Evolutionary conservation across 2,113 vertebrate species (phyloP).

Genomic region (Pampusana beccarii): DNA sequence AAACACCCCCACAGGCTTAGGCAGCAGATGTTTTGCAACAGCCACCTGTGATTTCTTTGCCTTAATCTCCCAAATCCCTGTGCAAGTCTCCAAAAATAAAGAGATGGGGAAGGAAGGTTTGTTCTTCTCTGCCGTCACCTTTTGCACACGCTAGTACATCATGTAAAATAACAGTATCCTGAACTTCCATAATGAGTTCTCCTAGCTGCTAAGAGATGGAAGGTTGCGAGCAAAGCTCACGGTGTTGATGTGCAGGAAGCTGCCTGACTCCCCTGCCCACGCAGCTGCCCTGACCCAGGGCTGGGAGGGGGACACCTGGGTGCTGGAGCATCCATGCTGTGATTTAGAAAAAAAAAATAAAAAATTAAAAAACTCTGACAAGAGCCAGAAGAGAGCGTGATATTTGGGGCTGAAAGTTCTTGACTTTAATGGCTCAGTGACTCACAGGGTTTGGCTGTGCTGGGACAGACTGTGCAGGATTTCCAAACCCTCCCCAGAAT

Average conservation of each 20-base stretch:
- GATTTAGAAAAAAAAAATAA: not conserved
- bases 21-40: not conserved
- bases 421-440: not conserved
- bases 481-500: not conserved
- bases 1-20: not conserved
- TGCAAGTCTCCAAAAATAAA: not conserved
- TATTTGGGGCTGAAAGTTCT: not conserved
- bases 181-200: not conserved
- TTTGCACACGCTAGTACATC: not conserved
- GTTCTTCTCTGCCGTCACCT: not conserved
- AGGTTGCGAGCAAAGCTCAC: accelerated
- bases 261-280: accelerated
- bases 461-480: not conserved
- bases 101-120: not conserved
- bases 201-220: not conserved
- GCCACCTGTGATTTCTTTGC: not conserved
- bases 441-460: not conserved
- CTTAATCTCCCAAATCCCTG: not conserved
- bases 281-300: not conserved
- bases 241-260: accelerated
- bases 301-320: not conserved
- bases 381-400: not conserved
- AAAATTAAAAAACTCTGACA: not conserved
- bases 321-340: not conserved
- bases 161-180: not conserved